Percentiles rank a stretch among this genome's conserved stretches.
Evolutionary conservation across 1,140 invertebrate species (phyloP).

Genomic region (Drosophila neocordata): DNA sequence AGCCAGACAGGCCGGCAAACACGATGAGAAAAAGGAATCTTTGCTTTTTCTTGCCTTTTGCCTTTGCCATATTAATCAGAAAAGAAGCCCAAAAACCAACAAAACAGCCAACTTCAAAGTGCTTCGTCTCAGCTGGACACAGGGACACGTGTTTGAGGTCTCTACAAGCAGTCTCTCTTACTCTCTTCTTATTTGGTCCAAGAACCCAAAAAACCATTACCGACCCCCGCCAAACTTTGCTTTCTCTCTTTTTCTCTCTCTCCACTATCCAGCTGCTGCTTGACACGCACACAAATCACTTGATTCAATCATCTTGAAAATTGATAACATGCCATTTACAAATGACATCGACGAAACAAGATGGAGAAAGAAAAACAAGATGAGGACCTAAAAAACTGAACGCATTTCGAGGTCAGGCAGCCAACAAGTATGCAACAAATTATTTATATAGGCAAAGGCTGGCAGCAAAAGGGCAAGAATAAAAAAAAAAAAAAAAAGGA

Average conservation of each 20-base stretch:
- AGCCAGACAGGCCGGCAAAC: constrained; percentile 45
- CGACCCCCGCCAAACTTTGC: background rate
- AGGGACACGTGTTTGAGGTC: constrained; percentile 31
- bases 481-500: constrained; percentile 22
- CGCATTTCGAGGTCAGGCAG: constrained; percentile 41
- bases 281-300: constrained; percentile 80
- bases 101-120: constrained; percentile 47
- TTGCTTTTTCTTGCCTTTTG: constrained; percentile 7
- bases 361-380: background rate
- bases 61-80: constrained; percentile 37
- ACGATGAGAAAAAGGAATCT: constrained; percentile 14
- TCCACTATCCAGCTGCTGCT: constrained; percentile 20
- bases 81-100: constrained; percentile 65
- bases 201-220: background rate
- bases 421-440: constrained; percentile 72
- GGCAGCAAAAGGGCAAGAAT: constrained; percentile 31
- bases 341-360: constrained; percentile 66
- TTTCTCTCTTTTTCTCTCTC: no score
- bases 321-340: constrained; percentile 83
- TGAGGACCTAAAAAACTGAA: constrained; percentile 55
- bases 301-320: constrained; percentile 83
- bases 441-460: constrained; percentile 68
- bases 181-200: no score
- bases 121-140: constrained; percentile 46
- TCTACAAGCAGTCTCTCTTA: background rate